A percentile compares a stretch with the other conserved stretches of the same genome.
Evolutionary conservation across 2,888 invertebrate species (phyloP).

Genomic region (Cephus spinipes): DNA sequence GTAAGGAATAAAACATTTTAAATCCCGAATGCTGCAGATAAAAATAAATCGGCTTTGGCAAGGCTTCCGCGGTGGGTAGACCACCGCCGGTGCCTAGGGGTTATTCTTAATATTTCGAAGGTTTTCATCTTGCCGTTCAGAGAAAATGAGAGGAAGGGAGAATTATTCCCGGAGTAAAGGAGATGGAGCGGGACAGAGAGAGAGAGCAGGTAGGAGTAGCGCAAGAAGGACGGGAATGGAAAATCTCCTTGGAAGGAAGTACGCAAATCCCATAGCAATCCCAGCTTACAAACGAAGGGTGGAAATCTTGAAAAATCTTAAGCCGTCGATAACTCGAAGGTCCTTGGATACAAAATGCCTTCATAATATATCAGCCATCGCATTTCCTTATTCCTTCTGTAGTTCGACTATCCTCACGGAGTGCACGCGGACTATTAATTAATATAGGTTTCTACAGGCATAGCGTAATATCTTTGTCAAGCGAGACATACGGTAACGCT

Average conservation of each 20-base stretch:
- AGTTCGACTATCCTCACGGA: no score
- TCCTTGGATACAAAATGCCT: no score
- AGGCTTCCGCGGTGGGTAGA: conserved; percentile 48
- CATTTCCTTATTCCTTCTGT: no score
- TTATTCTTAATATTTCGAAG: conserved; percentile 63
- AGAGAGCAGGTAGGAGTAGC: no score
- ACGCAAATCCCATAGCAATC: conserved; percentile 44
- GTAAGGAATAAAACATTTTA: conserved; percentile 35
- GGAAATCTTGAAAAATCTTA: conserved; percentile 52
- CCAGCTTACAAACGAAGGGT: conserved; percentile 50
- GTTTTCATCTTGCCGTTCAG: conserved; percentile 50
- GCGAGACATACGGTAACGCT: no score
- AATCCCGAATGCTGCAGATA: conserved; percentile 51
- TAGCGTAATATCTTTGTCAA: no score
- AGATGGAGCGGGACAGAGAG: no score
- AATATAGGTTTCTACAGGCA: no score
- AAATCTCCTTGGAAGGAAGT: conserved; percentile 38
- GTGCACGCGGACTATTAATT: no score
- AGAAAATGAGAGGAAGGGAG: conserved; percentile 15
- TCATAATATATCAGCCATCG: no score
- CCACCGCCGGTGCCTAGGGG: conserved; percentile 35
- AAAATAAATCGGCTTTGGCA: conserved; percentile 61
- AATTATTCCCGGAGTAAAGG: neutral
- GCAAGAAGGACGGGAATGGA: no score
- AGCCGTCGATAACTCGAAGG: no score